A percentile compares a stretch with the other conserved stretches of the same genome.
These are phyloP conservation scores for Dexiosoma caninum DNA, from an alignment of 2,888 invertebrate species.

Conservation along the genomic window DNA sequence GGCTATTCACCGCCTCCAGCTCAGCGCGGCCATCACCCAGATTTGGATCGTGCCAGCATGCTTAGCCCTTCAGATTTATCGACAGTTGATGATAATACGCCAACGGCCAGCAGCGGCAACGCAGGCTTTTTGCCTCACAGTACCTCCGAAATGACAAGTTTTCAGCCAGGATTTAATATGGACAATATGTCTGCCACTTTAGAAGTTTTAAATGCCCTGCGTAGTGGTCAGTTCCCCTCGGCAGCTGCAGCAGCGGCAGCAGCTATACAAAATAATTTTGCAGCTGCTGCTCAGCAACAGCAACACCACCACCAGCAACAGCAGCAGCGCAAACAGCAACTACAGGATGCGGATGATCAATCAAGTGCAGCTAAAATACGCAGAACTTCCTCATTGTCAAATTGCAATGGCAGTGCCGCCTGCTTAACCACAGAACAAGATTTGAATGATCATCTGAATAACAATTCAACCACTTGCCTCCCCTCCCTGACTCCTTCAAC, in stretches of 20 bases:
- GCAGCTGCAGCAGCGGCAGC: constrained; percentile 75
- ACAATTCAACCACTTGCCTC: constrained; percentile 43
- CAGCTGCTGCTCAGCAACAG: constrained; percentile 69
- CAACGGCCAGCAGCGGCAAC: constrained; percentile 51
- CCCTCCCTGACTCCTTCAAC: constrained; percentile 14
- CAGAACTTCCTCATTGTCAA: constrained; percentile 70
- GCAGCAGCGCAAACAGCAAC: constrained; percentile 63
- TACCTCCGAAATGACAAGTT: constrained; percentile 71
- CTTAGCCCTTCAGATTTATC: constrained; percentile 65
- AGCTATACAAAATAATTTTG: constrained; percentile 71
- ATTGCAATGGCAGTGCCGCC: constrained; percentile 30
- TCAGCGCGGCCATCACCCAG: constrained; percentile 37
- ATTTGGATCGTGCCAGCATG: constrained; percentile 62
- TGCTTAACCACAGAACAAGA: constrained; percentile 29
- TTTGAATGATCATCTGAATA: constrained; percentile 54
- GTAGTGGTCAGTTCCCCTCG: constrained; percentile 74
- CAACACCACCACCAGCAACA: constrained; percentile 69
- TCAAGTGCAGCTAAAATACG: constrained; percentile 70
- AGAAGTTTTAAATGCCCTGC: constrained; percentile 76
- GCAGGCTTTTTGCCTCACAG: constrained; percentile 66
- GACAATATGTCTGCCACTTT: constrained; percentile 77
- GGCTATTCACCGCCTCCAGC: constrained; percentile 64
- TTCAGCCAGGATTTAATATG: constrained; percentile 75
- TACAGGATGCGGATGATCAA: constrained; percentile 70
- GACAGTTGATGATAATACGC: constrained; percentile 61